Evolutionary conservation across 37 sponge, comb jelly and placozoan genomes (phyloP).

Genomic region (Mnemiopsis leidyi): DNA sequence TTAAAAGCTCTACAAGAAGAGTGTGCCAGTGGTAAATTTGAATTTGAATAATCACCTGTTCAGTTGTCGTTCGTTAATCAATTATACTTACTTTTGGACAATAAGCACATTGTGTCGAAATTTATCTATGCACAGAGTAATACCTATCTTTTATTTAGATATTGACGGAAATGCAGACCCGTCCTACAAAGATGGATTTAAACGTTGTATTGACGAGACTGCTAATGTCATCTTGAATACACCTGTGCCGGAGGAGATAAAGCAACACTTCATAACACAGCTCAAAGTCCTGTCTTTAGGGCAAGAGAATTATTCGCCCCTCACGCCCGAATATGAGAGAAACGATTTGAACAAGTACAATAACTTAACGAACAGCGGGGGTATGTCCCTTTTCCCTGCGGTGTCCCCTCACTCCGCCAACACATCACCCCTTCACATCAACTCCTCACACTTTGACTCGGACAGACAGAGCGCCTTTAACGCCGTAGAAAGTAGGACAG

Average conservation of each 20-base stretch:
- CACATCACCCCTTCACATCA: not conserved
- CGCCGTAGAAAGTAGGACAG: conserved; percentile 2
- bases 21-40: not conserved
- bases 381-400: not conserved
- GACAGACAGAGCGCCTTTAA: conserved; percentile 43
- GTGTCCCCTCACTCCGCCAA: not conserved
- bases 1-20: conserved; percentile 48
- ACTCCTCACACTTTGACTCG: not conserved
- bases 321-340: conserved; percentile 26
- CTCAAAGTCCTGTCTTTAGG: conserved; percentile 43
- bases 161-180: not conserved
- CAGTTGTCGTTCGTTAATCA: not conserved
- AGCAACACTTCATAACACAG: conserved; percentile 33
- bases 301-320: conserved; percentile 28
- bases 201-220: conserved; percentile 32
- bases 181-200: conserved; percentile 35
- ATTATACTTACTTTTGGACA: too few relatives aligned
- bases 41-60: not conserved
- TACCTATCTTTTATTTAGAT: not conserved
- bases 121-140: too few relatives aligned
- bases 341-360: not conserved
- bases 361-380: not conserved
- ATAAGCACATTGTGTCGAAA: too few relatives aligned
- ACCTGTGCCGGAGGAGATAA: conserved; percentile 28
- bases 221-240: conserved; percentile 38